A percentile compares a stretch with the other conserved stretches of the same genome.
phyloP scores from a whole-genome alignment of 2,888 invertebrate species.

The Gryllus longicercus region DNA sequence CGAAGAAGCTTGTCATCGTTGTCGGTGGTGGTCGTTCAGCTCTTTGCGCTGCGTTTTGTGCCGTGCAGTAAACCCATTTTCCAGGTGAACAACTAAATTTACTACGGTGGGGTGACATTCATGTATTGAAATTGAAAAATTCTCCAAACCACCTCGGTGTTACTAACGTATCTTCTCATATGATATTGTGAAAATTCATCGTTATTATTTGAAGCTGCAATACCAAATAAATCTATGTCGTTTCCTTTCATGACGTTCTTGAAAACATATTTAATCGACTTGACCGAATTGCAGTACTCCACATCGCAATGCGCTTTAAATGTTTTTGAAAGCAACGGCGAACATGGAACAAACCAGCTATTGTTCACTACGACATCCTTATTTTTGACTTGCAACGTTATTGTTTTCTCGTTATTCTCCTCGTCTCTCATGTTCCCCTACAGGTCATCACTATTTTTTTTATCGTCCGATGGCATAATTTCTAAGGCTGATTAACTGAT shows the following conservation, averaged over 20 bases:
- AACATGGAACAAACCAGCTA: conserved; percentile 44
- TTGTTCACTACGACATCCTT: conserved; percentile 19
- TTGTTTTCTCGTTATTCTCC: not conserved
- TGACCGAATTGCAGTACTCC: conserved; percentile 44
- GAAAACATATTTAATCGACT: conserved; percentile 47
- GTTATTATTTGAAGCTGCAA: no score
- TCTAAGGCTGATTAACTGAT: no score
- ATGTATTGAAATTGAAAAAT: conserved; percentile 24
- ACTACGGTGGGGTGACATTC: conserved; percentile 28
- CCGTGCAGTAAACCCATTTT: conserved; percentile 38
- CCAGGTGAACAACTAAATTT: conserved; percentile 35
- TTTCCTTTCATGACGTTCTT: conserved; percentile 31
- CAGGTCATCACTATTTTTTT: no score
- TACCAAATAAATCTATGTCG: no score
- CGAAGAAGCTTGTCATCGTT: no score
- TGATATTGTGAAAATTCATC: not conserved
- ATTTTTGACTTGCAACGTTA: not conserved
- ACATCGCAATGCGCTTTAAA: conserved; percentile 42
- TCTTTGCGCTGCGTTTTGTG: not conserved
- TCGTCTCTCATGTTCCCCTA: no score
- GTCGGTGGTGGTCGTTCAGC: conserved; percentile 34
- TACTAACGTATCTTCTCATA: conserved; percentile 36
- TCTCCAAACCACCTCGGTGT: conserved; percentile 17
- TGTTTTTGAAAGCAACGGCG: conserved; percentile 41
- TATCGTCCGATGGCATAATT: no score